Conservation (phyloP, 2,113 vertebrate species). For the Silurus glanis region DNA sequence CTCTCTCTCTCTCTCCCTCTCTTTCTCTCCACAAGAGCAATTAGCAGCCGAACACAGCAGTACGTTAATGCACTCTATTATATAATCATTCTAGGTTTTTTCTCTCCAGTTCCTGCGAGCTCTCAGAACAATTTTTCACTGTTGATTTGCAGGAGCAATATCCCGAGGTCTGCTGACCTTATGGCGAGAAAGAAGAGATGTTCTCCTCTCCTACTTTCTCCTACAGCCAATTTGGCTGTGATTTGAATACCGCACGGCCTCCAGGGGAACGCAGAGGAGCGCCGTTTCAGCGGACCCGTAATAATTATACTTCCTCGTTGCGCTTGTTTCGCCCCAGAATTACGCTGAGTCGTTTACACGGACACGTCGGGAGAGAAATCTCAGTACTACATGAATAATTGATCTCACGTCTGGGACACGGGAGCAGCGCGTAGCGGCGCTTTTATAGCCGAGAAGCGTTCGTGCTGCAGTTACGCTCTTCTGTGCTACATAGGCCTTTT, state of each 20-base stretch:
- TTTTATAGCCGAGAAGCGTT: background rate
- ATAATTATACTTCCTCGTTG: background rate
- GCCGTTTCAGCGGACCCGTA: background rate
- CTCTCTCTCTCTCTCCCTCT: background rate
- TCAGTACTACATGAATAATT: slow-evolving; percentile 16
- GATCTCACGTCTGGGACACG: background rate
- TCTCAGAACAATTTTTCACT: background rate
- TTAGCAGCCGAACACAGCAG: background rate
- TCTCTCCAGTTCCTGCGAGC: background rate
- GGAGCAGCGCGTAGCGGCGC: background rate
- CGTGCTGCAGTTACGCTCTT: background rate
- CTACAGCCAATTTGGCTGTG: background rate
- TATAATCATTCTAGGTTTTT: background rate
- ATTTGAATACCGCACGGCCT: background rate
- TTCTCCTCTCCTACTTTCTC: background rate
- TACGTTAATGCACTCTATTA: slow-evolving; percentile 2
- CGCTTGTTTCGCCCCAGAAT: background rate
- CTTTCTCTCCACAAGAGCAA: background rate
- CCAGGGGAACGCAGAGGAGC: background rate
- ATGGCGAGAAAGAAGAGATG: background rate
- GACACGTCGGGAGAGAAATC: background rate
- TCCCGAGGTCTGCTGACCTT: slow-evolving; percentile 15
- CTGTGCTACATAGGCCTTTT: background rate
- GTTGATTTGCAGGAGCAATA: background rate
- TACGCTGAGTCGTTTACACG: background rate